Base-by-base conservation (phyloP, 1,140 invertebrate genomes). In the Trissolcus basalis region DNA sequence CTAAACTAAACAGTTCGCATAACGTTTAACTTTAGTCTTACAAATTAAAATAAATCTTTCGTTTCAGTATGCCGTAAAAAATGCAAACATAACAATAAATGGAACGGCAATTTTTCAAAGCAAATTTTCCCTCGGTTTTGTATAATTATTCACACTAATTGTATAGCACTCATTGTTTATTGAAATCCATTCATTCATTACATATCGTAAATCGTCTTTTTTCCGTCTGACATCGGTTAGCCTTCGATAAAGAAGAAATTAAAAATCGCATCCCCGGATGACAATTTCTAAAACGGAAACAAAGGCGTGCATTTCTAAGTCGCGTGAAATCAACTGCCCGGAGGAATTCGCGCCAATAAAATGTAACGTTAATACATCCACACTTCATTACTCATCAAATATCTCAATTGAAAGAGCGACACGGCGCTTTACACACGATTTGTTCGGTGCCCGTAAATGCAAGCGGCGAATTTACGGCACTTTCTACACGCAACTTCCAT, bases 381-480 rank as follows among this genome's bases (percentile, higher is more conserved):
- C 12, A 51, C 11, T 13, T 9, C 12, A 54, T 41, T 54, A 54
- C 36, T 41, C 14, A 54, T 16, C 35, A 41, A 54, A 54, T 54
- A 54, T 41, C 15, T 54, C 14, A 54, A 54, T 54, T 32, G 3
- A 4, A 44, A 8, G 43, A 45, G 44, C 15, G 19, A 45, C 53
- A 45, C 43, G 4, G 19, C n/a, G 6, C 43, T 56, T 45, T 56
- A 45, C 27, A 9, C 43, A 33, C 27, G 43, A 56, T 45, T 36
- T 48, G 55, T 10, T 48, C 16, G 1, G 41, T 45, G 19, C 54
- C 35, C 7, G 41, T 47, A 19, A 48, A 48, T 48, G 55, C 33
- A 44, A 16, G 44, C 44, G 7, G 27, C 44, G 10, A 60, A 60
- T 60, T 60, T 60, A 60, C 36, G 47, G 36, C 56, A 60, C 56